phyloP scores from a whole-genome alignment of 1,140 invertebrate species.

The Cryptotermes secundus region DNA sequence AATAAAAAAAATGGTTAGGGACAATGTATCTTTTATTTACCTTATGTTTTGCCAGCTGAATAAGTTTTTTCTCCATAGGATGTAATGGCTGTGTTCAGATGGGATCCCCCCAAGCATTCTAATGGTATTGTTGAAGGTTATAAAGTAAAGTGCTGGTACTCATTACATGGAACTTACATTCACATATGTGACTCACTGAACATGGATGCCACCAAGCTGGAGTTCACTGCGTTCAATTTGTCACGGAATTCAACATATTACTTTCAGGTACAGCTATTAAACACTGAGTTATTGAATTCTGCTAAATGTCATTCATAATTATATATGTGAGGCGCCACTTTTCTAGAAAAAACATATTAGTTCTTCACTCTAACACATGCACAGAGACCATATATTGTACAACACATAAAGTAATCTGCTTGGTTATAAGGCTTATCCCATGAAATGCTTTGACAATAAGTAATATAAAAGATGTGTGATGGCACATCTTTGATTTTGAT shows the following conservation, averaged over 20 bases:
- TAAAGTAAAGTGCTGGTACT: constrained; percentile 66
- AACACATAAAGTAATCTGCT: too few species aligned
- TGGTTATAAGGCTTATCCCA: too few species aligned
- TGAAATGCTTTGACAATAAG: too few species aligned
- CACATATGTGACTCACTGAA: constrained; percentile 43
- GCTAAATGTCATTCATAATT: too few species aligned
- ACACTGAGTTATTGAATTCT: not conserved
- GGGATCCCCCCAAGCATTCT: constrained; percentile 67
- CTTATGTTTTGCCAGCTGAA: not conserved
- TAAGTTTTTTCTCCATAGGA: constrained; percentile 26
- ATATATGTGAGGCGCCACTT: too few species aligned
- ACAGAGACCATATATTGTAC: too few species aligned
- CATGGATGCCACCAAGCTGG: constrained; percentile 44
- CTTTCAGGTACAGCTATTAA: constrained; percentile 62
- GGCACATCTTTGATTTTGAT: too few species aligned
- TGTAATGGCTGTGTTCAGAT: constrained; percentile 55
- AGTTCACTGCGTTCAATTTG: constrained; percentile 60
- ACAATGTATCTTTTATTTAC: too few species aligned
- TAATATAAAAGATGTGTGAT: too few species aligned
- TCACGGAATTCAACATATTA: constrained; percentile 65
- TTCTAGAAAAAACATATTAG: too few species aligned
- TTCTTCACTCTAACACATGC: too few species aligned
- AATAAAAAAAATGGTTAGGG: too few species aligned
- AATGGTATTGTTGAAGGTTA: constrained; percentile 77
- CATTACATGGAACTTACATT: constrained; percentile 43